Evolutionary conservation across 2,797 vertebrate genomes (phyloP).

Genomic region (Gobio occitaniae): DNA sequence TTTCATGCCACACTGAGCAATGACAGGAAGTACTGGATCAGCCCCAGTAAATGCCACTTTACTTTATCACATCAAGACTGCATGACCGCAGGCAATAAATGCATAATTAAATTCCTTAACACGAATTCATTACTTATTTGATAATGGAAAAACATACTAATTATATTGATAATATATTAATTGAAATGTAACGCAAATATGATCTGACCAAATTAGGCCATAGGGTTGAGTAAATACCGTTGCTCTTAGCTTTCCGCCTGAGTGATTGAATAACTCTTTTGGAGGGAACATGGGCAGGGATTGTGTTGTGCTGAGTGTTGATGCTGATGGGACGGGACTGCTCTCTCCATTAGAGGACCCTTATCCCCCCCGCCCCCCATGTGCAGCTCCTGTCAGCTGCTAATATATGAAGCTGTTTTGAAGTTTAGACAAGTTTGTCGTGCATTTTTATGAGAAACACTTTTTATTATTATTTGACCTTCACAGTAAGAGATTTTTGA

Average conservation of each 20-base stretch:
- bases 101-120: slow-evolving; percentile 70
- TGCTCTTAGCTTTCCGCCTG: slow-evolving; percentile 49
- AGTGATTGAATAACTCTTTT: slow-evolving; percentile 37
- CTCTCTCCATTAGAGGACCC: slow-evolving; percentile 27
- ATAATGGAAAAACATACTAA: slow-evolving; percentile 53
- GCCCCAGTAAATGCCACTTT: slow-evolving; percentile 68
- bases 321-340: slow-evolving; percentile 28
- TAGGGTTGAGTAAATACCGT: slow-evolving; percentile 38
- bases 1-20: slow-evolving; percentile 66
- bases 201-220: slow-evolving; percentile 55
- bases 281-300: background rate
- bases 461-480: background rate
- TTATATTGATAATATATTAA: slow-evolving; percentile 63
- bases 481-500: background rate
- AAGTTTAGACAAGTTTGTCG: slow-evolving; percentile 16
- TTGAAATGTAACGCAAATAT: slow-evolving; percentile 60
- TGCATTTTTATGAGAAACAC: background rate
- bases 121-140: slow-evolving; percentile 68
- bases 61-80: slow-evolving; percentile 66
- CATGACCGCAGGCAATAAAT: slow-evolving; percentile 65
- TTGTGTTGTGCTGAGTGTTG: slow-evolving; percentile 18
- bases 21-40: slow-evolving; percentile 65
- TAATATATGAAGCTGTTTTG: slow-evolving; percentile 15
- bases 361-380: background rate
- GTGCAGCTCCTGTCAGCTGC: background rate